Base-by-base conservation (phyloP, 2,113 vertebrate species). In the Acanthochromis polyacanthus region DNA sequence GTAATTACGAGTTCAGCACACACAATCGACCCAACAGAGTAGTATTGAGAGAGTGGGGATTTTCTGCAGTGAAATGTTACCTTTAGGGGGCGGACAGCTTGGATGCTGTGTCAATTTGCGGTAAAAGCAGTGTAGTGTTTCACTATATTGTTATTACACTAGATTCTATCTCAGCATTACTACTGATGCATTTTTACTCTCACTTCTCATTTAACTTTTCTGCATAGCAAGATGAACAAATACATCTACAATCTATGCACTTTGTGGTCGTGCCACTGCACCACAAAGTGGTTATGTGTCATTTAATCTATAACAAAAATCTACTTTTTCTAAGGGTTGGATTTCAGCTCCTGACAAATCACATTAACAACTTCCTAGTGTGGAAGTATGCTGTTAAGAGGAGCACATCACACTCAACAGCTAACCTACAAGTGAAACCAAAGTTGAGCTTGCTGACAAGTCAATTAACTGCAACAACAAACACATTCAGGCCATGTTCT, bases 1-100 rank as follows among this genome's bases (percentile, higher is more conserved):
- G 88, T 90, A 88, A 92, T 93, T 91, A 91, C 63, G 25, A 85
- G 85, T 86, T 88, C 89, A 84, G 82, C 78, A 63, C 86, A 86
- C 73, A 84, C 72, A 71, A 83, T 86, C 58, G 43, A 78, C 77
- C 75, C 81, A 70, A 64, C 68, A 68, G 81, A 87, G 77, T 62
- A 59, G 64, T 72, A 75, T 50, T 46, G 71, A 78, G 76, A 90
- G 82, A 81, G 73, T 28, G 70, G 72, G 79, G 59, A 83, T 89
- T 90, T 83, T 83, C 85, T 87, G 82, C 81, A 75, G 85, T 83
- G 45, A 83, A 87, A 91, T 77, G 69, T 83, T 91, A 90, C 82
- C 78, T 89, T 81, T 63, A 53, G 46, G 72, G 71, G 81, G 76
- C 6, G 61, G 87, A 80, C 85, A 85, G 83, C 45, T 78, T 56